These are phyloP conservation scores for Drosophila eugracilis DNA, from an alignment of 1,140 invertebrate genomes.

Conservation along the genomic window DNA sequence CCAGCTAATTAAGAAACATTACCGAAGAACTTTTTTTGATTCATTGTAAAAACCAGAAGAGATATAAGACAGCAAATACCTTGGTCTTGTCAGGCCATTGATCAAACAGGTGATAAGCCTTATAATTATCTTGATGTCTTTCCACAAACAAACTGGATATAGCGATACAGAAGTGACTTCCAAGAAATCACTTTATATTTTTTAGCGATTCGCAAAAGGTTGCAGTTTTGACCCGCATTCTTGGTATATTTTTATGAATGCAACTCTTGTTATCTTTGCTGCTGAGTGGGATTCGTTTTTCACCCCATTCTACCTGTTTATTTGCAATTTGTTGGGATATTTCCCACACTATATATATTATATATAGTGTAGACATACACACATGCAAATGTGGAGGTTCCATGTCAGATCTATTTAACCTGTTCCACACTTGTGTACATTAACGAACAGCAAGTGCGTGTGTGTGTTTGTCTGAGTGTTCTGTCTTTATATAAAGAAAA, in stretches of 20 bases:
- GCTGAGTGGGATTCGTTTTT: constrained; percentile 3
- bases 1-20: not conserved
- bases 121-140: constrained; percentile 7
- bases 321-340: constrained; percentile 11
- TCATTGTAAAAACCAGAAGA: not conserved
- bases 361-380: not conserved
- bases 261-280: not conserved
- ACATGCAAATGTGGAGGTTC: constrained; percentile 11
- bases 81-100: constrained; percentile 15
- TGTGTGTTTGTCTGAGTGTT: constrained; percentile 1
- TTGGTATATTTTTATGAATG: not conserved
- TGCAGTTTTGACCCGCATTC: constrained; percentile 19
- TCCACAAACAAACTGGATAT: constrained; percentile 2
- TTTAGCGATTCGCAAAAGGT: not conserved
- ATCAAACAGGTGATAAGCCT: constrained; percentile 35
- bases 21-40: not conserved
- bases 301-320: constrained; percentile 11
- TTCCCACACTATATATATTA: constrained; percentile 7
- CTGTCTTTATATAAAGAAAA: constrained; percentile 20
- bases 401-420: constrained; percentile 33
- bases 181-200: constrained; percentile 1
- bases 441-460: not conserved
- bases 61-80: not conserved
- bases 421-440: constrained; percentile 48
- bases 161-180: not conserved